These are phyloP conservation scores for Anastrepha ludens DNA, from an alignment of 1,140 invertebrate species.

Conservation along the genomic window DNA sequence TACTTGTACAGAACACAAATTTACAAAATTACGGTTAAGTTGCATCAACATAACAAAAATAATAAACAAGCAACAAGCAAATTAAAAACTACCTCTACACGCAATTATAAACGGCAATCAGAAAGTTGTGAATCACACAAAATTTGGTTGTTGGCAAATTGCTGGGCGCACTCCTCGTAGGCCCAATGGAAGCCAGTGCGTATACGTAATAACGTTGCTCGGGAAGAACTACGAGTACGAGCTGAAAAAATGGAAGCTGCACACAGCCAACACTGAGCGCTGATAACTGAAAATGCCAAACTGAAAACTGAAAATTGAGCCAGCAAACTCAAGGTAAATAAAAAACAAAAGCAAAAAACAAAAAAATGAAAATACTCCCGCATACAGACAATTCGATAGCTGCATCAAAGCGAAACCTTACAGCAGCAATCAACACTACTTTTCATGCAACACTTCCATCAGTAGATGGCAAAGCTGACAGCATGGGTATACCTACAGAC, in stretches of 20 bases:
- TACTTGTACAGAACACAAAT: not conserved
- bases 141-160: not conserved
- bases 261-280: not conserved
- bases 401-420: not conserved
- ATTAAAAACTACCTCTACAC: not conserved
- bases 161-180: not conserved
- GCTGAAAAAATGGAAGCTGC: not conserved
- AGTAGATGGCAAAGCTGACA: constrained; percentile 14
- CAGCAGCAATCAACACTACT: not conserved
- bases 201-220: not conserved
- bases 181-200: not conserved
- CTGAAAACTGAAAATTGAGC: constrained; percentile 21
- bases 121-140: constrained; percentile 16
- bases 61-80: not conserved
- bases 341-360: not conserved
- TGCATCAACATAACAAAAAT: not conserved
- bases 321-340: not conserved
- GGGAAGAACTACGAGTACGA: not conserved
- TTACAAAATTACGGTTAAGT: not conserved
- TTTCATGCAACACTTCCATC: constrained; percentile 27
- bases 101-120: constrained; percentile 17
- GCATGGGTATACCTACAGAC: not conserved
- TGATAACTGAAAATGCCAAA: not conserved
- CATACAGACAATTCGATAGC: not conserved
- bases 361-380: not conserved